phyloP scores from a whole-genome alignment of 2,113 vertebrate species.

The Sminthopsis crassicaudata region DNA sequence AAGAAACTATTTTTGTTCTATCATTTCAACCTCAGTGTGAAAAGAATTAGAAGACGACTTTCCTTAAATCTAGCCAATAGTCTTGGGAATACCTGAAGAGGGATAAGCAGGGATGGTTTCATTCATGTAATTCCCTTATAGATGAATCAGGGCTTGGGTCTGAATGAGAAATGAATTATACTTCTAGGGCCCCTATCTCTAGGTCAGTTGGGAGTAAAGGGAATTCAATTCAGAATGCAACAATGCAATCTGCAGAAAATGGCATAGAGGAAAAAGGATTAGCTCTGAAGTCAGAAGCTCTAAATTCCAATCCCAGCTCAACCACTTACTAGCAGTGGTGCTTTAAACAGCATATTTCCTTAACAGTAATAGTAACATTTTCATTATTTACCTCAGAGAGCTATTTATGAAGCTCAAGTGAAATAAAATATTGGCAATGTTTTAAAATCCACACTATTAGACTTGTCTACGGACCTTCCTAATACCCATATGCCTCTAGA shows the following conservation, averaged over 20 bases:
- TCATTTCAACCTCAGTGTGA: neutral
- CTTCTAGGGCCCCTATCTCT: neutral
- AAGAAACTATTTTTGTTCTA: neutral
- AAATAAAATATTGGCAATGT: no score
- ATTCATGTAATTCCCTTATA: neutral
- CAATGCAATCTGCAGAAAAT: neutral
- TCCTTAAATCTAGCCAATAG: neutral
- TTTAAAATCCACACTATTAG: no score
- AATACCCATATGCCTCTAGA: neutral
- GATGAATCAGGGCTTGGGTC: no score
- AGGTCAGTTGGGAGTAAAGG: neutral
- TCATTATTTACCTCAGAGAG: no score
- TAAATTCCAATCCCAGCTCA: conserved; percentile 4
- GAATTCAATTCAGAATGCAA: neutral
- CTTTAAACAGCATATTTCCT: neutral
- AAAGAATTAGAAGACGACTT: neutral
- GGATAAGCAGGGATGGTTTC: neutral
- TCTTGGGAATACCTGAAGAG: neutral
- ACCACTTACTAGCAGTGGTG: neutral
- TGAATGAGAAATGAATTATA: neutral
- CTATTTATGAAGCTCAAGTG: no score
- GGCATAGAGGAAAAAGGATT: conserved; percentile 22
- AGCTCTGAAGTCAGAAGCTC: neutral
- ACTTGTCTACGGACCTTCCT: neutral
- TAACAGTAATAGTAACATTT: no score